Conservation (phyloP, 2,888 invertebrate species). For the Abrostola tripartita region DNA sequence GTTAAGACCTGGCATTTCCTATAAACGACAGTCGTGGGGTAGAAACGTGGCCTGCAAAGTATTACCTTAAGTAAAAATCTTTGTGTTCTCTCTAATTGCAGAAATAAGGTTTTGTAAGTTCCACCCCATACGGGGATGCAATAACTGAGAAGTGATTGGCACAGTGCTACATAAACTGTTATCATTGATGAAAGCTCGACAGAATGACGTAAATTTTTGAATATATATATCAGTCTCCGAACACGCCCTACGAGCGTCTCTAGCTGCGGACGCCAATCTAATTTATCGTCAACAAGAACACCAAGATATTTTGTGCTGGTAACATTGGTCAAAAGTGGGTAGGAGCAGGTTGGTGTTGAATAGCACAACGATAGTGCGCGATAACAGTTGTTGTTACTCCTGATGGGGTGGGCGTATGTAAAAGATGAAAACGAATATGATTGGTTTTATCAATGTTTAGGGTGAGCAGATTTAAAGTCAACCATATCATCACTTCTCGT, state of each 20-base stretch:
- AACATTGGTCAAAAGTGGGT: not conserved
- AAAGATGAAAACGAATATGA: slow-evolving; percentile 3
- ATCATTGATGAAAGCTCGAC: too few species aligned
- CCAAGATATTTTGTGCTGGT: not conserved
- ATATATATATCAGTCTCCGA: not conserved
- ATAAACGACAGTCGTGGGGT: not conserved
- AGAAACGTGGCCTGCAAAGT: not conserved
- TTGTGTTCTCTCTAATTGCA: slow-evolving; percentile 4
- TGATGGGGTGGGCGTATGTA: not conserved
- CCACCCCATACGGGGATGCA: too few species aligned
- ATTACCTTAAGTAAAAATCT: slow-evolving; percentile 3
- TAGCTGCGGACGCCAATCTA: slow-evolving; percentile 4
- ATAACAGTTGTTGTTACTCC: not conserved
- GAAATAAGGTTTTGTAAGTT: not conserved
- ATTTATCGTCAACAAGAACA: not conserved
- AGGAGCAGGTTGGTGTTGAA: not conserved
- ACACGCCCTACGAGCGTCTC: not conserved
- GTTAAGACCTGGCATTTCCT: not conserved
- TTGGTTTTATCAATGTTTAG: slow-evolving; percentile 9
- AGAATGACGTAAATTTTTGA: not conserved
- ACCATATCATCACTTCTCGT: not conserved
- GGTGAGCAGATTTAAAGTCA: slow-evolving; percentile 1
- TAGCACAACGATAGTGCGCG: not conserved
- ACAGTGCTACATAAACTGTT: too few species aligned
- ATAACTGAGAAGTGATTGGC: too few species aligned